Evolutionary conservation across 2,888 invertebrate genomes (phyloP).

Genomic region (Rhogogaster chlorosoma): DNA sequence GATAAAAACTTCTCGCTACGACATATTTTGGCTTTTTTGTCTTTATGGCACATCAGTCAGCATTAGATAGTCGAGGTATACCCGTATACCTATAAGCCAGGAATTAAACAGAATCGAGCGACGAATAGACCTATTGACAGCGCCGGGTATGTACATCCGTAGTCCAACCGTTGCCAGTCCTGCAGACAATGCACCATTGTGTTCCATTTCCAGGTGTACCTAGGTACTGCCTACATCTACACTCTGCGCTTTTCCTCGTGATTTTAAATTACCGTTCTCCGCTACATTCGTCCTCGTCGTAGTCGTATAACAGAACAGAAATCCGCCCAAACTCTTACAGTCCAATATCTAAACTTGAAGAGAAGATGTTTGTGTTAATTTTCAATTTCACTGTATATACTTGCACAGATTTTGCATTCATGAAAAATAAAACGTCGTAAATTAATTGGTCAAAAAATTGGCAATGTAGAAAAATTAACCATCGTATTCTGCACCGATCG

Average conservation of each 20-base stretch:
- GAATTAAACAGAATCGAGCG: constrained; percentile 44
- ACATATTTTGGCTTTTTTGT: background rate
- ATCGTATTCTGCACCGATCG: background rate
- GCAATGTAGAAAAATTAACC: background rate
- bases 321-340: background rate
- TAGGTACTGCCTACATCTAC: constrained; percentile 37
- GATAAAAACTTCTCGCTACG: background rate
- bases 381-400: too few species aligned
- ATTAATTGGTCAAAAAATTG: background rate
- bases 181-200: constrained; percentile 70
- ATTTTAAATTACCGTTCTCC: constrained; percentile 63
- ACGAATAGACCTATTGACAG: constrained; percentile 66
- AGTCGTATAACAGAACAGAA: constrained; percentile 51
- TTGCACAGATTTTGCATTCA: background rate
- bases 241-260: constrained; percentile 57
- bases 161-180: constrained; percentile 65
- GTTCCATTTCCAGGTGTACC: constrained; percentile 67
- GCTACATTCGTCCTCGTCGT: constrained; percentile 52
- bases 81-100: background rate
- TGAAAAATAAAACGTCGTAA: background rate
- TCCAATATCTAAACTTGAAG: background rate
- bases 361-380: background rate
- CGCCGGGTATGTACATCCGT: constrained; percentile 67
- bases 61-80: background rate
- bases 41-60: background rate